Evolutionary conservation across 2,888 invertebrate genomes (phyloP).

Genomic region (Stomorhina lunata): DNA sequence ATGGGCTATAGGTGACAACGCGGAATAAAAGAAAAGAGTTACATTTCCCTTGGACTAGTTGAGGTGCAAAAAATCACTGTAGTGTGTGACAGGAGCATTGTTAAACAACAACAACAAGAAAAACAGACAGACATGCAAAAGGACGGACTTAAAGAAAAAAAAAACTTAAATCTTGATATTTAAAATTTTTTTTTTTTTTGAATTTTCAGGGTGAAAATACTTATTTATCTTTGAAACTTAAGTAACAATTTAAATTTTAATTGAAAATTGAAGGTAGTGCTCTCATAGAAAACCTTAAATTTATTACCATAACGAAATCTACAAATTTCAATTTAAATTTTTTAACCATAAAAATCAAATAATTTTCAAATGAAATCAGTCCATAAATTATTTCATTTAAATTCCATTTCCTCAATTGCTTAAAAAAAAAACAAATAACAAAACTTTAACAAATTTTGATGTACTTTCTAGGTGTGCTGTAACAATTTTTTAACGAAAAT

Average conservation of each 20-base stretch:
- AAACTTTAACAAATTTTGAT: too few species aligned
- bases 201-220: too few species aligned
- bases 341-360: constrained; percentile 7
- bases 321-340: background rate
- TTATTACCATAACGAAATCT: too few species aligned
- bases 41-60: background rate
- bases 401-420: constrained; percentile 36
- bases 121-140: background rate
- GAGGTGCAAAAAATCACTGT: constrained; percentile 30
- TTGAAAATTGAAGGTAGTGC: too few species aligned
- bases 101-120: constrained; percentile 16
- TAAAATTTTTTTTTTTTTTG: too few species aligned
- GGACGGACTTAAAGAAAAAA: background rate
- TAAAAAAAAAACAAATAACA: background rate
- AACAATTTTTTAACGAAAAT: background rate
- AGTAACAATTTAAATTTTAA: too few species aligned
- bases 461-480: constrained; percentile 27
- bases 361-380: background rate
- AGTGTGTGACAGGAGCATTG: constrained; percentile 43
- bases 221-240: too few species aligned
- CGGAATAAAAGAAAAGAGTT: background rate
- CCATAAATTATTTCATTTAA: constrained; percentile 23
- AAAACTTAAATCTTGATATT: background rate
- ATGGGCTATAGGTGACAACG: background rate
- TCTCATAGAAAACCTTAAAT: too few species aligned